Evolutionary conservation across 2,797 vertebrate genomes (phyloP), one percentile per base, ranked within the genome.

Genomic region (Bradypodion ventrale): DNA sequence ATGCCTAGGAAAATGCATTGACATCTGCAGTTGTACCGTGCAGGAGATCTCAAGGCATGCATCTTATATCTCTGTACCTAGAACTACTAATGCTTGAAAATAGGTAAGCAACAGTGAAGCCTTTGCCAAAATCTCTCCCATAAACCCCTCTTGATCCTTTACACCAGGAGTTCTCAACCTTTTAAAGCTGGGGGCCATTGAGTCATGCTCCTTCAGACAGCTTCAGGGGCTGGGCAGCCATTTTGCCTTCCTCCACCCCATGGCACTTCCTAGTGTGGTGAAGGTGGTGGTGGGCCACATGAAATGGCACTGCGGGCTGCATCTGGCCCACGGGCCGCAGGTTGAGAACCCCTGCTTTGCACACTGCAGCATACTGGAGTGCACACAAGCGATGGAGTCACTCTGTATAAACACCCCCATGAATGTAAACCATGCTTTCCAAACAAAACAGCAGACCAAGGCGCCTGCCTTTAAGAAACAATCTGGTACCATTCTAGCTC

Each of bases 341-440:
- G 40, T 13, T 3, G 32, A n/a, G 49, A 62, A 32, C 16, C 83
- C 76, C 79, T n/a, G n/a, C n/a, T n/a, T 35, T 8, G 9, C 10
- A 15, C 44, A 62, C 65, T 23, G 27, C 1, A 68, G 23, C 10
- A 25, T n/a, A 63, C 52, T 69, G 0, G 0, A 49, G 16, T 52
- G 80, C 1, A 29, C 0, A 3, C 72, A 37, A 0, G 5, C 25
- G 7, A 8, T 9, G 40, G 75, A 83, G 75, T 8, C 79, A 0
- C 42, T 15, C 37, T 65, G 13, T 13, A 25, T 85, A 85, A 89
- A 87, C 84, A 86, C 59, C 4, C 1, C 85, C 59, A 1, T 3
- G 44, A 27, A 78, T 19, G 49, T 84, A 88, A 91, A 88, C 82
- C 49, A 37, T 35, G 16, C 66, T 27, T 29, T 72, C 78, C 88